Base-by-base conservation (phyloP, 2,113 vertebrate species). In the Tenebrosternarchus preto region DNA sequence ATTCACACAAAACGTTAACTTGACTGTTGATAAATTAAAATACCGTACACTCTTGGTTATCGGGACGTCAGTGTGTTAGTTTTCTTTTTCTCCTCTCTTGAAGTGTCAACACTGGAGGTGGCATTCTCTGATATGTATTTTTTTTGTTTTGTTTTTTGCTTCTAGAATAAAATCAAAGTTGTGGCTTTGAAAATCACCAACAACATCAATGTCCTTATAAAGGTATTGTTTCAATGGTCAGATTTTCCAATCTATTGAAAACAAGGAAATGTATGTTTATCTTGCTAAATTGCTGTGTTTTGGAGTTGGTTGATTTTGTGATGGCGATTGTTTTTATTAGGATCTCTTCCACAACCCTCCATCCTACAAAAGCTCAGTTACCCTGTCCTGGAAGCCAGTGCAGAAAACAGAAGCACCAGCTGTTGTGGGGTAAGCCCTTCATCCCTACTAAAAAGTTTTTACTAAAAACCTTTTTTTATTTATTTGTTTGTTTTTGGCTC, bases 81-180 rank as follows among this genome's bases (percentile, higher is more conserved):
- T n/a, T n/a, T n/a, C n/a, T n/a, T n/a, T n/a, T n/a, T n/a, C n/a
- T n/a, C n/a, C n/a, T n/a, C n/a, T n/a, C n/a, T n/a, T n/a, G n/a
- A n/a, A n/a, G n/a, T n/a, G n/a, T n/a, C 33, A 36, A 36, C 33
- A 36, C 33, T 36, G 33, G 33, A 4, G 33, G 6, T 36, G 33
- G 33, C 1, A 53, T 9, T 24, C 24, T 22, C 8, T 7, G 2
- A 4, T 5, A 1, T 61, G 77, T 76, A 53, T 73, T 78, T 80
- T 76, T 88, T 64, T 82, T 89, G 82, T 29, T n/a, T n/a, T n/a
- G n/a, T n/a, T n/a, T n/a, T n/a, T n/a, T n/a, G n/a, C n/a, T n/a
- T n/a, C n/a, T 89, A 99, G 98, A 99, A 99, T 91, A 99, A 98
- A 92, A 99, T 99, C 84, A 99, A 99, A 93, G 98, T 99, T 75